phyloP scores from a whole-genome alignment of 2,888 invertebrate genomes.

The Eilema caniola region DNA sequence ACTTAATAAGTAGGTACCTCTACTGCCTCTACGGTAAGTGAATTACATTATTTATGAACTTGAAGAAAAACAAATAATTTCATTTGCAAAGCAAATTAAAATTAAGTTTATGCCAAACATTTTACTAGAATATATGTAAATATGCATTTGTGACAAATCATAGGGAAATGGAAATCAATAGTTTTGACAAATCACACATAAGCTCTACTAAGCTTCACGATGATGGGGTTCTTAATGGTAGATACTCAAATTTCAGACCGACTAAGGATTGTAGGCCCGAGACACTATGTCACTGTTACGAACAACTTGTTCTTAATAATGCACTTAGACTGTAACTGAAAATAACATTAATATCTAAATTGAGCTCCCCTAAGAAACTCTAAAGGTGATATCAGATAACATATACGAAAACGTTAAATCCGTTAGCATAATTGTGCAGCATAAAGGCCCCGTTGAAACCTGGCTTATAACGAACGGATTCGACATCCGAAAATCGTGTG shows the following conservation, averaged over 20 bases:
- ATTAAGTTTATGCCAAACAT: not conserved
- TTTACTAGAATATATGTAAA: not conserved
- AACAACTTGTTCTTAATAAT: not conserved
- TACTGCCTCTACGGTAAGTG: too few relatives aligned
- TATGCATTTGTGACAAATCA: not conserved
- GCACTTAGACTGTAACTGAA: not conserved
- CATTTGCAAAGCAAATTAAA: not conserved
- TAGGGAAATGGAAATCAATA: not conserved
- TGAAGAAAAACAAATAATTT: not conserved
- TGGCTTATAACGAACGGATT: conserved; percentile 62
- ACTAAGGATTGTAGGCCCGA: not conserved
- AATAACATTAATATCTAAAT: not conserved
- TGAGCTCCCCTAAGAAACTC: conserved; percentile 16
- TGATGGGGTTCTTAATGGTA: not conserved
- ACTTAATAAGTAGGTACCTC: not conserved
- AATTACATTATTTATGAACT: not conserved
- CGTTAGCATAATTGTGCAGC: conserved; percentile 42
- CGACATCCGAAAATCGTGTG: conserved; percentile 43
- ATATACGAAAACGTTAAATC: conserved; percentile 38
- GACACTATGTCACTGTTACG: not conserved
- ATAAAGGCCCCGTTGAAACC: conserved; percentile 53
- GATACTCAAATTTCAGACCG: not conserved
- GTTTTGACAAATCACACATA: not conserved
- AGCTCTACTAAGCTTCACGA: not conserved
- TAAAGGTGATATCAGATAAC: conserved; percentile 24